Conservation (phyloP, 2,888 invertebrate species). For the Pinctada fucata region DNA sequence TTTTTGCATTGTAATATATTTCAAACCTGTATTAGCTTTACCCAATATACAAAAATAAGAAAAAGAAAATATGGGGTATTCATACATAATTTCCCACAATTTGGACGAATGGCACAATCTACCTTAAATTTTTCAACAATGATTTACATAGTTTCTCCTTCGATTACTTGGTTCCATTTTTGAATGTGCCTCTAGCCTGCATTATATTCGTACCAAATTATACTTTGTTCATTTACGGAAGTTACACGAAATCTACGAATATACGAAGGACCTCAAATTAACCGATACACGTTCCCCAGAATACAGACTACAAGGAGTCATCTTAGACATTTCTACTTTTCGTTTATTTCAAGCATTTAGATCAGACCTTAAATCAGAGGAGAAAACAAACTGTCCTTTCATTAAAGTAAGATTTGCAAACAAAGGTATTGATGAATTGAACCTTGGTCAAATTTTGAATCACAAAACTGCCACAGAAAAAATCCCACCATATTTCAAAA, state of each 20-base stretch:
- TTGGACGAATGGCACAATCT: no score
- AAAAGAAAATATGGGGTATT: no score
- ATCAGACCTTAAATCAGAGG: background rate
- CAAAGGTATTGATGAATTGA: background rate
- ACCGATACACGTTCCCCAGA: background rate
- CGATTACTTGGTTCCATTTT: no score
- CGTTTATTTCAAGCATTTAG: background rate
- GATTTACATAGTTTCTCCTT: no score
- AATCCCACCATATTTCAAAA: slow-evolving; percentile 1
- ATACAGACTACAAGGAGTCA: background rate
- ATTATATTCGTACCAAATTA: background rate
- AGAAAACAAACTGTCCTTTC: background rate
- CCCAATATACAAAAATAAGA: no score
- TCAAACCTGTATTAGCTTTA: no score
- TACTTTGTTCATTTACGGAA: background rate
- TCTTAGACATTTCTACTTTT: background rate
- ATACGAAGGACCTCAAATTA: background rate
- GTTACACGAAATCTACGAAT: background rate
- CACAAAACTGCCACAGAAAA: background rate
- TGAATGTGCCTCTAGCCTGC: background rate
- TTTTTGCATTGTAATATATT: no score
- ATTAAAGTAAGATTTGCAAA: background rate
- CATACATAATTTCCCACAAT: no score
- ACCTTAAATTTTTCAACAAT: no score
- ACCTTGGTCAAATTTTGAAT: background rate